These are phyloP conservation scores for Cariama cristata DNA, from an alignment of 2,113 vertebrate species.

Conservation along the genomic window DNA sequence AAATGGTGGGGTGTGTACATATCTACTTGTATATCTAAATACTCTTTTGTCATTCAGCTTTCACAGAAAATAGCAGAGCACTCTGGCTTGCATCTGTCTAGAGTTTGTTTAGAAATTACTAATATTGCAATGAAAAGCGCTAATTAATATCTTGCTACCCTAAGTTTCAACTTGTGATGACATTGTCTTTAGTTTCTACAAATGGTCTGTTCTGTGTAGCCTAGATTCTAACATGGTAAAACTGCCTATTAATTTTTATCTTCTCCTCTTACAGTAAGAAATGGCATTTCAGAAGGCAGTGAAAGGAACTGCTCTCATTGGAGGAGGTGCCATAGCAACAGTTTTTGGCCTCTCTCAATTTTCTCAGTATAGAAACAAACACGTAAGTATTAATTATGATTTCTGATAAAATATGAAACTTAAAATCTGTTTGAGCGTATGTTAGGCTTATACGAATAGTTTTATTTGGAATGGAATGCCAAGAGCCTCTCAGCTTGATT, in stretches of 20 bases:
- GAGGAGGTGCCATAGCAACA: slow-evolving; percentile 86
- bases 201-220: neutral
- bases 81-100: neutral
- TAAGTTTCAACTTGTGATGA: slow-evolving; percentile 5
- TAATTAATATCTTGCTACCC: neutral
- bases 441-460: neutral
- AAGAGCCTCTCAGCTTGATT: slow-evolving; percentile 5
- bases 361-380: slow-evolving; percentile 86
- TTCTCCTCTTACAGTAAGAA: slow-evolving; percentile 61
- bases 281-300: slow-evolving; percentile 94
- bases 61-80: neutral
- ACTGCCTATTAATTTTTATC: slow-evolving; percentile 53
- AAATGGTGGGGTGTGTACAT: accelerated
- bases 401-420: slow-evolving; percentile 55
- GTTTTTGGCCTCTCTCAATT: slow-evolving; percentile 90
- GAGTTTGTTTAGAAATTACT: slow-evolving; percentile 30
- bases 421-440: slow-evolving; percentile 49
- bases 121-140: neutral
- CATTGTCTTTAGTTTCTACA: slow-evolving; percentile 1
- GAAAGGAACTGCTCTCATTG: slow-evolving; percentile 84
- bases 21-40: neutral
- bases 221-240: slow-evolving; percentile 18
- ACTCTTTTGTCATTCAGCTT: neutral
- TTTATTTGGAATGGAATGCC: neutral
- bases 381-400: slow-evolving; percentile 80